Evolutionary conservation across 2,888 invertebrate genomes (phyloP), one percentile per base, ranked within the genome.

Genomic region (Hydropsyche betteni): DNA sequence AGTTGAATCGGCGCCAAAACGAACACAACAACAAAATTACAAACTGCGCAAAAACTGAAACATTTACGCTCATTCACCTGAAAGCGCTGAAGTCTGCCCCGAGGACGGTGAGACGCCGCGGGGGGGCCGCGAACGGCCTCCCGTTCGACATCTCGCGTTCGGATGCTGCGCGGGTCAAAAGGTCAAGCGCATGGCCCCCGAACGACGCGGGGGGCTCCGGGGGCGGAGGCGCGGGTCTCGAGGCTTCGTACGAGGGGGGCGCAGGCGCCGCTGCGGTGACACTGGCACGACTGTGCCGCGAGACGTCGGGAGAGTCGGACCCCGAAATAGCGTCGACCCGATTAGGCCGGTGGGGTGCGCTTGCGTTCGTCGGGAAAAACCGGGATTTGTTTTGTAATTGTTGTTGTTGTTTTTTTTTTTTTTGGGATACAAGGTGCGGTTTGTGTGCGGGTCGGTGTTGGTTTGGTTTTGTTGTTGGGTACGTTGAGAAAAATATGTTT

Each of bases 71-170:
- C 24, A 24, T 24, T 24, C 24, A 76, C 76, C 76, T 76, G 71
- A 76, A 76, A 34, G 76, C 74, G 58, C 74, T 74, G 53, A 76
- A 52, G 10, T 76, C 74, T n/a, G 69, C 64, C 4, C 76, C 76
- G 33, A 68, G 51, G 5, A 70, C 74, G 4, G 74, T 76, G 68
- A 64, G 69, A 16, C 76, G 69, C 10, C 74, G 34, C 61, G 73
- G 53, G 14, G 72, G 53, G 72, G 7, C 34, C 58, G 38, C 33
- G 24, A 44, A 44, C 10, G 6, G 6, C 44, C 10, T 44, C 7
- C 44, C 44, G 7, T 44, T 44, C 44, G 44, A 44, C 44, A 44
- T 44, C 24, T 24, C 24, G 24, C 24, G 24, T 24, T 24, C 24
- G 24, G 24, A 24, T 2, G 24, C 24, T 24, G 24, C 24, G 24